A percentile compares a stretch with the other conserved stretches of the same genome.
phyloP scores from a whole-genome alignment of 2,888 invertebrate genomes.

The Polia nebulosa region DNA sequence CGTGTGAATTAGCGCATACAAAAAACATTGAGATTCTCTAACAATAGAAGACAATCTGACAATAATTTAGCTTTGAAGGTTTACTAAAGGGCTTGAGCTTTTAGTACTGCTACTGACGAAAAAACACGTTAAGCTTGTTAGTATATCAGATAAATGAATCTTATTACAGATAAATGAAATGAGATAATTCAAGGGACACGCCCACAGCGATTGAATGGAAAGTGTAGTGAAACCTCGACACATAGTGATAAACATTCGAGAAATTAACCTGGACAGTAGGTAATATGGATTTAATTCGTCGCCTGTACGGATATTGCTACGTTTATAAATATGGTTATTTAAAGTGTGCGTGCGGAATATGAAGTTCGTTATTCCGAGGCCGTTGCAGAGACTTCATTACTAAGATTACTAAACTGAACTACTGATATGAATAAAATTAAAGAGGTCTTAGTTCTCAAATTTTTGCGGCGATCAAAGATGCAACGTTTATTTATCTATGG shows the following conservation, averaged over 20 bases:
- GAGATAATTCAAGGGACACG: conserved; percentile 45
- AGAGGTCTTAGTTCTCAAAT: no score
- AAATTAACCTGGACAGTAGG: conserved; percentile 24
- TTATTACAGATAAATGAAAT: conserved; percentile 53
- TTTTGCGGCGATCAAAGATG: not conserved
- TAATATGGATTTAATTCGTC: conserved; percentile 35
- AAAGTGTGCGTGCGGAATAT: not conserved
- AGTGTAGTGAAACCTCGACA: conserved; percentile 59
- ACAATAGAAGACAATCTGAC: conserved; percentile 29
- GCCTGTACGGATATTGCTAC: not conserved
- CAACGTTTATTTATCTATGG: no score
- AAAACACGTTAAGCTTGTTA: conserved; percentile 35
- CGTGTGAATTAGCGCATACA: conserved; percentile 35
- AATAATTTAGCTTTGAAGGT: conserved; percentile 28
- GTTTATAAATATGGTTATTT: conserved; percentile 3
- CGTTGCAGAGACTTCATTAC: no score
- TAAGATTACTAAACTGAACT: not conserved
- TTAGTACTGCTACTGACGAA: conserved; percentile 10
- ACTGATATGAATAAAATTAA: not conserved
- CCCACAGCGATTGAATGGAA: conserved; percentile 62
- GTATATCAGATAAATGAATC: conserved; percentile 48
- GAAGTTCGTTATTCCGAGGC: not conserved
- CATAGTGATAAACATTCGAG: conserved; percentile 49
- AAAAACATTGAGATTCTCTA: conserved; percentile 27
- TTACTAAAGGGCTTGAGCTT: not conserved